phyloP scores from a whole-genome alignment of 2,113 vertebrate species.

The Barnardius zonarius region DNA sequence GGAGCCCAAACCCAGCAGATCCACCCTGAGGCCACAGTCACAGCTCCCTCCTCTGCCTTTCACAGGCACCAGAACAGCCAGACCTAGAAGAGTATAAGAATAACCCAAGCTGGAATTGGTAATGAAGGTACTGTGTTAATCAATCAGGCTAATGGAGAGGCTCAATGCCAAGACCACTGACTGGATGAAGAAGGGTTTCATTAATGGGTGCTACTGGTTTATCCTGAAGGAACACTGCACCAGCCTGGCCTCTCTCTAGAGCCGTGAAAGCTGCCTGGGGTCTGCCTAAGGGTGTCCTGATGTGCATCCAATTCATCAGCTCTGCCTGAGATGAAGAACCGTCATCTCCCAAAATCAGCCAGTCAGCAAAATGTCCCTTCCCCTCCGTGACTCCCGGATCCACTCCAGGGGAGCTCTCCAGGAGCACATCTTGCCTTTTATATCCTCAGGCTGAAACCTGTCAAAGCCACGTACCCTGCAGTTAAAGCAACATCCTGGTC shows the following conservation, averaged over 20 bases:
- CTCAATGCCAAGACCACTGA: neutral
- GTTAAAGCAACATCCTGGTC: neutral
- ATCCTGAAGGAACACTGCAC: neutral
- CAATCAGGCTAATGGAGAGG: slow-evolving; percentile 3
- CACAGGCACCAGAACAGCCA: neutral
- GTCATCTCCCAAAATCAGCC: neutral
- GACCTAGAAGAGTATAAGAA: neutral
- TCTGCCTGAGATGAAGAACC: neutral
- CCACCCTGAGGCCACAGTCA: neutral
- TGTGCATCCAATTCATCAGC: neutral
- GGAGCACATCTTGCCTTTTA: neutral
- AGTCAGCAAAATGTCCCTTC: neutral
- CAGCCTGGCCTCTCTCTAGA: neutral
- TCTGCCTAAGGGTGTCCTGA: slow-evolving; percentile 17
- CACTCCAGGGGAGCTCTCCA: neutral
- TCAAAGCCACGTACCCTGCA: neutral
- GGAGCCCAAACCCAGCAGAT: neutral
- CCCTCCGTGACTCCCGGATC: neutral
- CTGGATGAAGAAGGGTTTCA: neutral
- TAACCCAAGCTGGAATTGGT: neutral
- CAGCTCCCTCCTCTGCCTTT: neutral
- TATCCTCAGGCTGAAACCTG: neutral
- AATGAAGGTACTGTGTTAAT: neutral
- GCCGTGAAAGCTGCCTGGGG: neutral
- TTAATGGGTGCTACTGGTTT: slow-evolving; percentile 10